These are phyloP conservation scores for Dexiosoma caninum DNA, from an alignment of 2,888 invertebrate species.

Conservation along the genomic window DNA sequence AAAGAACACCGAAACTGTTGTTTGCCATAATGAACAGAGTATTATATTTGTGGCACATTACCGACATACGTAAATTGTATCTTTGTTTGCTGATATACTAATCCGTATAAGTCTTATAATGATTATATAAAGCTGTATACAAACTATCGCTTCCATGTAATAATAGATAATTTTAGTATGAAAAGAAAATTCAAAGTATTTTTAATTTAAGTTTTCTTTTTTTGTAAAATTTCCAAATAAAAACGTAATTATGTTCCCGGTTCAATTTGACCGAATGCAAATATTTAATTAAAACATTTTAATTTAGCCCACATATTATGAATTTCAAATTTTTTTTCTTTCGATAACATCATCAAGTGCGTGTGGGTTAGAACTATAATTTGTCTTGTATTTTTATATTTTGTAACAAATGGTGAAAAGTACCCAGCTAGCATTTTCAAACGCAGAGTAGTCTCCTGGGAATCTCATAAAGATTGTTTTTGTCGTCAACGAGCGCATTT, in stretches of 20 bases:
- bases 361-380: no score
- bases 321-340: constrained; percentile 17
- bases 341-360: no score
- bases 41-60: not conserved
- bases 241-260: not conserved
- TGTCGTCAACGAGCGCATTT: no score
- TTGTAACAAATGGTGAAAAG: not conserved
- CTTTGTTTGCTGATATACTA: constrained; percentile 15
- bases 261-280: not conserved
- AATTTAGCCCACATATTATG: constrained; percentile 15
- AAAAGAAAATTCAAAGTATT: not conserved
- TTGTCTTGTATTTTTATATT: not conserved
- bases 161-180: not conserved
- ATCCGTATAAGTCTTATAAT: constrained; percentile 18
- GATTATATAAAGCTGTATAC: constrained; percentile 18
- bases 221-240: no score
- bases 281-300: not conserved
- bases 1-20: not conserved
- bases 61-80: not conserved
- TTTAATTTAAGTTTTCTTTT: not conserved
- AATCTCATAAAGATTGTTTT: no score
- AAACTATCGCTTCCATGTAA: constrained; percentile 29
- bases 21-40: not conserved
- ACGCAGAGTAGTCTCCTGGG: no score
- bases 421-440: no score